Percentiles rank a stretch among this genome's conserved stretches.
Conservation (phyloP, 1,140 invertebrate genomes). For the Trichonephila clavipes region DNA sequence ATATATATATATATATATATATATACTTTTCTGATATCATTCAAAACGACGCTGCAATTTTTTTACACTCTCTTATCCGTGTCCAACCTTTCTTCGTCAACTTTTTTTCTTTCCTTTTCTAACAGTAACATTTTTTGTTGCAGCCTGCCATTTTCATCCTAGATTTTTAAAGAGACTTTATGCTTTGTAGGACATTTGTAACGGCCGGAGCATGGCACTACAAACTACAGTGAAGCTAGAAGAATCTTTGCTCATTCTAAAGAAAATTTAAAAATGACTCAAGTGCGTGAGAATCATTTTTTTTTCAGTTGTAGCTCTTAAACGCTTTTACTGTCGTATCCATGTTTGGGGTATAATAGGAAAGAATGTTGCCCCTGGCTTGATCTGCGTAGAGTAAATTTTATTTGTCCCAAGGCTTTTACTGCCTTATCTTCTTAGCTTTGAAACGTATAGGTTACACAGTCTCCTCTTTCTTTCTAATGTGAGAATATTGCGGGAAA, state of each 20-base stretch:
- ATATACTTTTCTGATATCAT: constrained; percentile 55
- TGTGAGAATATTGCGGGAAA: constrained; percentile 23
- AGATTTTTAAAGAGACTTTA: constrained; percentile 52
- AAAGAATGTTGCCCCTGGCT: neutral
- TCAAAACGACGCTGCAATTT: constrained; percentile 43
- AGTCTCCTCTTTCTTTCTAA: constrained; percentile 14
- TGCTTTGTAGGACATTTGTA: constrained; percentile 43
- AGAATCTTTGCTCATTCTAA: constrained; percentile 17
- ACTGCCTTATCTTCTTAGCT: constrained; percentile 10
- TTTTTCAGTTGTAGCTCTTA: too few species aligned
- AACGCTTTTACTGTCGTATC: constrained; percentile 7
- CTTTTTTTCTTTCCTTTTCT: neutral
- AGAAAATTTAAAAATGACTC: constrained; percentile 2
- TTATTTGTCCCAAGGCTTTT: constrained; percentile 38
- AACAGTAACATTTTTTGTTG: neutral
- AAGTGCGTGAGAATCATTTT: neutral
- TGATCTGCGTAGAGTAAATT: constrained; percentile 14
- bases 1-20: too few species aligned
- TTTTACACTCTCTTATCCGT: constrained; percentile 63
- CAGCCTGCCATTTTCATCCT: constrained; percentile 37
- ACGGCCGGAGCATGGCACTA: constrained; percentile 1
- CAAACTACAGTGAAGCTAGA: neutral
- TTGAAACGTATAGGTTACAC: neutral
- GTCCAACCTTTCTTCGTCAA: neutral
- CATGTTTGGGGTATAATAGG: constrained; percentile 6